Base-by-base conservation (phyloP, 1,140 invertebrate genomes). In the Asbolus verrucosus region DNA sequence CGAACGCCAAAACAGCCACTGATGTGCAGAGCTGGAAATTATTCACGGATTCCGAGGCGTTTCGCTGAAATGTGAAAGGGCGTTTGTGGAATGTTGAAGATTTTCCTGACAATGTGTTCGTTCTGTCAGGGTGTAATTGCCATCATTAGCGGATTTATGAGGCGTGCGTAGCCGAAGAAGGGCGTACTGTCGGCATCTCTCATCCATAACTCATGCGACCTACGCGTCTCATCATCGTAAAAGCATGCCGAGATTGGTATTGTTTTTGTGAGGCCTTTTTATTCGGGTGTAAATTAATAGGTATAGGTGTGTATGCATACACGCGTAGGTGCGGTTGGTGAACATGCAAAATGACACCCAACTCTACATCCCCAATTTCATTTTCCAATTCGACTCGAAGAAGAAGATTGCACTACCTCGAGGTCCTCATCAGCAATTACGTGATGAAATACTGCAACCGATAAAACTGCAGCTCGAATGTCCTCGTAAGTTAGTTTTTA, bases 271-370 rank as follows among this genome's bases (percentile, higher is more conserved):
- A 15, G 50, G 2, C 15, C 19, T 59, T 21, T n/a, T 50, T 62
- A 63, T 63, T 41, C 15, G 11, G 33, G 33, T 63, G 61, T 24
- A 39, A 63, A 63, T 19, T 39, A 36, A 63, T 39, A 63, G 60
- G 11, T 19, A 2, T 38, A 39, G 61, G 61, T 21, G 61, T 63
- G 61, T 38, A 36, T 43, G 39, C 39, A 43, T 43, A 43, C 16
- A 43, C 39, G 16, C 15, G 39, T 43, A 14, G 39, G 39, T 43
- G 39, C 39, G 16, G 39, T 43, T 38, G 24, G 24, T 3, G 24
- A 8, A 4, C 8, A 27, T 27, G 24, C 24, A 27, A 27, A 27
- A 27, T 27, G 3, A 8, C 24, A 27, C 3, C 24, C 3, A 27
- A 8, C 24, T 27, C n/a, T n/a, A n/a, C n/a, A n/a, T n/a, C n/a